phyloP scores from a whole-genome alignment of 2,888 invertebrate genomes.

The Hesperia comma region DNA sequence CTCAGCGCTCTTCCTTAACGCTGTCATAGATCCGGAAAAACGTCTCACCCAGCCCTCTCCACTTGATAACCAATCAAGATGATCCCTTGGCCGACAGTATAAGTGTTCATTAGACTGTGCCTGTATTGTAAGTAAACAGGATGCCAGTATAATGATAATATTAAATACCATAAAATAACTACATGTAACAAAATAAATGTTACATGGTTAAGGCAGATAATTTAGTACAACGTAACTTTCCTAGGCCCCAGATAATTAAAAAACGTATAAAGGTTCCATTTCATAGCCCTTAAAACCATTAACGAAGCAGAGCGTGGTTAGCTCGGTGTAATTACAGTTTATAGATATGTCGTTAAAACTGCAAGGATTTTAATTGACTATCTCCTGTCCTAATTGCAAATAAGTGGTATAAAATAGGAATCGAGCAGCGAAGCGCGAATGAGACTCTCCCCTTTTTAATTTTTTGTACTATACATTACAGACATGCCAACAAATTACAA shows the following conservation, averaged over 20 bases:
- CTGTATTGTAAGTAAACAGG: background rate
- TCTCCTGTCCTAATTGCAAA: slow-evolving; percentile 38
- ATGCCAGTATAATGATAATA: too few relatives aligned
- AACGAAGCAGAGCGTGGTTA: slow-evolving; percentile 53
- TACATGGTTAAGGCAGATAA: slow-evolving; percentile 3
- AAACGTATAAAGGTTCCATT: slow-evolving; percentile 53
- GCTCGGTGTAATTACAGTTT: slow-evolving; percentile 54
- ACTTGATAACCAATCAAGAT: background rate
- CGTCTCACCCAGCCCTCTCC: background rate
- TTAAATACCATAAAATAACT: background rate
- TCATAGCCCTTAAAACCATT: slow-evolving; percentile 57
- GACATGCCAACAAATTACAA: slow-evolving; percentile 30
- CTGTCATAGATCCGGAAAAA: background rate
- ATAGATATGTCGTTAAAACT: slow-evolving; percentile 56
- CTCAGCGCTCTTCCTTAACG: background rate
- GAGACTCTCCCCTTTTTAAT: slow-evolving; percentile 40
- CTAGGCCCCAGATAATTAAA: slow-evolving; percentile 27
- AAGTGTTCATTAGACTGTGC: background rate
- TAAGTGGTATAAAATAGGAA: slow-evolving; percentile 38
- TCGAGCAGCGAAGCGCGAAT: slow-evolving; percentile 52
- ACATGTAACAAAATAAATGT: background rate
- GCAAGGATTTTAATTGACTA: slow-evolving; percentile 49
- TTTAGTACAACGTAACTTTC: slow-evolving; percentile 12
- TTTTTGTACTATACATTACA: slow-evolving; percentile 29
- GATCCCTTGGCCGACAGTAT: background rate